Evolutionary conservation across 64 coral and sea anemone species (phyloP), one percentile per base, ranked within the genome.

Genomic region (Hydrozoanthus tunicans): DNA sequence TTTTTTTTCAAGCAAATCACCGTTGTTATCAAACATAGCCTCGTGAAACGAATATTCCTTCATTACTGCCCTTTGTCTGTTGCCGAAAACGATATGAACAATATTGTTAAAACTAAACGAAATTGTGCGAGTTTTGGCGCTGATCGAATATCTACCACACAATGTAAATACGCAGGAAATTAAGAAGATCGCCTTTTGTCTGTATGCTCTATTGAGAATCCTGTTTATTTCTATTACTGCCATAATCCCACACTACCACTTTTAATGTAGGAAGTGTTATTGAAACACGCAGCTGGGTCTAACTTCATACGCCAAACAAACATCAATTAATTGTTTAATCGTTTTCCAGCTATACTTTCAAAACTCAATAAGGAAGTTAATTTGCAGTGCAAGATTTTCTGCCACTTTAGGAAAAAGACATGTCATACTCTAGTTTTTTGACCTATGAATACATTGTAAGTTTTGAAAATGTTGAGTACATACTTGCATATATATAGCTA

Each of bases 81-180:
- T 79, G 54, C 55, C 77, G 77, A 79, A 78, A 79, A 79, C 15
- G 15, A 24, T 20, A 58, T 79, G 53, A 79, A 56, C 56, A 79
- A 79, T 79, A 53, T 79, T 79, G 77, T 79, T 79, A 79, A 79
- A 58, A 79, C 53, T 54, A 55, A 79, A 79, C 53, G 77, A 54
- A 56, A 59, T n/a, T 57, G 58, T 17, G 58, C 51, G 15, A 53
- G 75, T 56, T 78, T 56, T 6, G 17, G 13, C 43, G 77, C 11
- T 79, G 77, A 57, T 79, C 53, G 77, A 79, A 78, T 43, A 56
- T 15, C 77, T 58, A 54, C 55, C 77, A 58, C 53, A 58, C 4
- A 15, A 20, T 58, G 4, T 79, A 79, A 58, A 79, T 58, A 58
- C 53, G 13, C 54, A 58, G 77, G 77, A 79, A 79, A 79, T 79